Base-by-base conservation (phyloP, 2,888 invertebrate genomes). In the Agriopis marginaria region DNA sequence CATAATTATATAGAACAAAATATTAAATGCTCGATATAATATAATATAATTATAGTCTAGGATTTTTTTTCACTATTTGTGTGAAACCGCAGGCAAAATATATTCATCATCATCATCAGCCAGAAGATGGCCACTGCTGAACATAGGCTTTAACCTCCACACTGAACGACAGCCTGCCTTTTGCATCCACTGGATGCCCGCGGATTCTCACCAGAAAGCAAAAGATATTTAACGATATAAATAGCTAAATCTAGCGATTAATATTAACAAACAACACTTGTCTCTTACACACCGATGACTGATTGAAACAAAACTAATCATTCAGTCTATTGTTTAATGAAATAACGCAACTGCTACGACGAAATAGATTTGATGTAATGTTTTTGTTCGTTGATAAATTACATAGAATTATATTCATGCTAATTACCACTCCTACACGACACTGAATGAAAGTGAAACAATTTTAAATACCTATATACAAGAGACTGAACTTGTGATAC, bases 361-460 rank as follows among this genome's bases (percentile, higher is more conserved):
- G 62, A 55, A 55, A 66, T 66, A 55, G 66, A 66, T 62, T 61
- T 45, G 42, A 62, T 42, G 44, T 40, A 17, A 44, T 58, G 10
- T 68, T 63, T 62, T 63, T 63, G 63, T 59, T 47, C 53, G 45
- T 45, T 47, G 51, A 59, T 53, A n/a, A 68, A 68, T 63, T 53
- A 63, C 40, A 23, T 17, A 51, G 50, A 42, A 61, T 66, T 62
- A 51, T 42, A 50, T 53, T 53, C n/a, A 58, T 17, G 42, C 23
- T 68, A 63, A 59, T 60, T 47, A n/a, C 23, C 17, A 53, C 63
- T 44, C 51, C 45, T 58, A 47, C 40, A 32, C 42, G 54, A 61
- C n/a, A 63, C 50, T 62, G 62, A 71, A 73, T 73, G 77, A 74
- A 77, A 79, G 76, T 71, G 71, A 70, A 67, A 63, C 66, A 70